Conservation (phyloP, 23 tunicate species). For the Ascidia mentula region DNA sequence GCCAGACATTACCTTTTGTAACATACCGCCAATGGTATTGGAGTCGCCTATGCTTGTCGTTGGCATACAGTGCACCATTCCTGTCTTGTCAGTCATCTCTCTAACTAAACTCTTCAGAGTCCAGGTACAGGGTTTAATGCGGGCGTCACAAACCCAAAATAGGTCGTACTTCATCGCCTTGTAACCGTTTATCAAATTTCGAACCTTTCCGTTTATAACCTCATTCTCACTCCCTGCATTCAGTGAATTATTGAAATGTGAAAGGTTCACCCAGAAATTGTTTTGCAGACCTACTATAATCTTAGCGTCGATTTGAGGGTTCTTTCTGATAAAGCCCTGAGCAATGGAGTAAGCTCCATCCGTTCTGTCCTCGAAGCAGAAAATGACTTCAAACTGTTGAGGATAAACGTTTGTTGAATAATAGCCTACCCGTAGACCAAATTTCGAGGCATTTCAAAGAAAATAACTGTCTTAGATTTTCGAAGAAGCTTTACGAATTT, state of each 20-base stretch:
- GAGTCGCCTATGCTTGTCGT: not conserved
- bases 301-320: not conserved
- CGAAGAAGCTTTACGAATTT: too few species aligned
- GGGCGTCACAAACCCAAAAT: slow-evolving; percentile 64
- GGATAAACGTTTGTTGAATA: too few species aligned
- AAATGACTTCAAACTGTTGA: not conserved
- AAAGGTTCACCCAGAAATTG: too few species aligned
- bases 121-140: slow-evolving; percentile 23
- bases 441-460: too few species aligned
- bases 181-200: slow-evolving; percentile 28
- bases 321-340: not conserved
- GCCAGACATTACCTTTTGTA: not conserved
- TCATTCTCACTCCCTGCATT: not conserved
- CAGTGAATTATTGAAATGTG: too few species aligned
- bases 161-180: slow-evolving; percentile 36
- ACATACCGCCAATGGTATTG: not conserved
- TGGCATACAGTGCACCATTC: slow-evolving; percentile 53
- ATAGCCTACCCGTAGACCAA: too few species aligned
- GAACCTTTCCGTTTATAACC: not conserved
- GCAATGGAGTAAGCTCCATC: not conserved
- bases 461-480: too few species aligned
- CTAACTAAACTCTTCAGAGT: slow-evolving; percentile 25
- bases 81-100: slow-evolving; percentile 33
- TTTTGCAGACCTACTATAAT: not conserved
- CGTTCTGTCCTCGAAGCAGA: not conserved